Percentiles rank a stretch among this genome's conserved stretches.
phyloP scores from a whole-genome alignment of 1,140 invertebrate genomes.

The Papilio helenus region DNA sequence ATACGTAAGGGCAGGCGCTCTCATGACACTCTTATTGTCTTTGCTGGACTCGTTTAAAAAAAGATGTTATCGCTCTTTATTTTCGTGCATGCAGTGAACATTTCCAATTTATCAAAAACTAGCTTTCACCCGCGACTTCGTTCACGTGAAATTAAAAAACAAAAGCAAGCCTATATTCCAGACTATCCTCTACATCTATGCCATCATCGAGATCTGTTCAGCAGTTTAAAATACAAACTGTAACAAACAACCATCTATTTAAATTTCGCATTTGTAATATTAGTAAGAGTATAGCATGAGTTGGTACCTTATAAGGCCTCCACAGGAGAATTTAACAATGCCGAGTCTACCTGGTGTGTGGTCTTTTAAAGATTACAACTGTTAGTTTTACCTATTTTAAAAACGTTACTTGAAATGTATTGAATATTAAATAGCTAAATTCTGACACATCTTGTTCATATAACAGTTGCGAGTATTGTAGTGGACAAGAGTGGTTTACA shows the following conservation, averaged over 20 bases:
- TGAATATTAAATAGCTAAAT: slow-evolving; percentile 9
- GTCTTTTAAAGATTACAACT: background rate
- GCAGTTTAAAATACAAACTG: too few relatives aligned
- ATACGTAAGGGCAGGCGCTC: slow-evolving; percentile 28
- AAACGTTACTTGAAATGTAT: background rate
- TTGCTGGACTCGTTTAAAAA: background rate
- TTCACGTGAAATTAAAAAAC: too few relatives aligned
- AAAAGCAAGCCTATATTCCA: too few relatives aligned
- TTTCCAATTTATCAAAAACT: too few relatives aligned
- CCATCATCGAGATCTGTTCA: too few relatives aligned
- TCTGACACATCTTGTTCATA: background rate
- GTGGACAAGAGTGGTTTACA: background rate
- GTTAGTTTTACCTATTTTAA: background rate
- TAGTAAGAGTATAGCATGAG: too few relatives aligned
- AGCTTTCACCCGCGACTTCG: too few relatives aligned
- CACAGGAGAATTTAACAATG: background rate
- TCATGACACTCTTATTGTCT: slow-evolving; percentile 30
- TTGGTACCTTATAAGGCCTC: too few relatives aligned
- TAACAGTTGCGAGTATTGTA: background rate
- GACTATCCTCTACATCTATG: too few relatives aligned
- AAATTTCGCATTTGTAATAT: too few relatives aligned
- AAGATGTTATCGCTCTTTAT: slow-evolving; percentile 6
- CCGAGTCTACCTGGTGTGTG: background rate
- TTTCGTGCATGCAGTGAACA: background rate
- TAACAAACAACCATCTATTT: too few relatives aligned